Conservation (phyloP, 37 sponge, comb jelly and placozoan species). For the Corticium candelabrum region DNA sequence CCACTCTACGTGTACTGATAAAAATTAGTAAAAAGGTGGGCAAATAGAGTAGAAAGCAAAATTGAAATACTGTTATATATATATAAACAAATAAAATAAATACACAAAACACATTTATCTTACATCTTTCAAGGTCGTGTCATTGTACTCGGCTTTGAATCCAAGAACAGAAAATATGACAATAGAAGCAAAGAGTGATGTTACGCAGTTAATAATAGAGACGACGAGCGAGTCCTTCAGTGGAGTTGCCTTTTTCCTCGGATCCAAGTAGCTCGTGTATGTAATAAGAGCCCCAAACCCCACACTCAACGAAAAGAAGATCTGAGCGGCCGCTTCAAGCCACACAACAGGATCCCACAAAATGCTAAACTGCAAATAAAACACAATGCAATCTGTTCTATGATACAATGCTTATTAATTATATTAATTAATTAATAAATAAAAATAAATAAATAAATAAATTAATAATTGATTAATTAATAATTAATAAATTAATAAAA, state of each 20-base stretch:
- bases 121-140: too few species aligned
- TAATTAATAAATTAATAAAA: too few species aligned
- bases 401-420: too few species aligned
- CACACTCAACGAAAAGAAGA: conserved; percentile 89
- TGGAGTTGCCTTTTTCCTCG: conserved; percentile 20
- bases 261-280: conserved; percentile 78
- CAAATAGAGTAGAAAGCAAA: too few species aligned
- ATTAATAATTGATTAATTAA: not conserved
- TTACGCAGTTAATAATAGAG: conserved; percentile 64
- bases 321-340: conserved; percentile 94
- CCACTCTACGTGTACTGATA: too few species aligned
- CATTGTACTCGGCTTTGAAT: conserved; percentile 39
- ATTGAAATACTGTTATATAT: not conserved
- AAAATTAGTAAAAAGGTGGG: too few species aligned
- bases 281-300: conserved; percentile 78
- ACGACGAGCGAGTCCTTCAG: conserved; percentile 67
- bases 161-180: conserved; percentile 86
- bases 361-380: not conserved
- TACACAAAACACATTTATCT: not conserved
- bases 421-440: too few species aligned
- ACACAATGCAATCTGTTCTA: not conserved
- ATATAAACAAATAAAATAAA: not conserved
- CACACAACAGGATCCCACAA: conserved; percentile 65
- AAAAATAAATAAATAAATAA: too few species aligned
- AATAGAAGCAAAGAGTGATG: conserved; percentile 78